phyloP scores from a whole-genome alignment of 2,113 vertebrate species.

The Gobiocypris rarus region DNA sequence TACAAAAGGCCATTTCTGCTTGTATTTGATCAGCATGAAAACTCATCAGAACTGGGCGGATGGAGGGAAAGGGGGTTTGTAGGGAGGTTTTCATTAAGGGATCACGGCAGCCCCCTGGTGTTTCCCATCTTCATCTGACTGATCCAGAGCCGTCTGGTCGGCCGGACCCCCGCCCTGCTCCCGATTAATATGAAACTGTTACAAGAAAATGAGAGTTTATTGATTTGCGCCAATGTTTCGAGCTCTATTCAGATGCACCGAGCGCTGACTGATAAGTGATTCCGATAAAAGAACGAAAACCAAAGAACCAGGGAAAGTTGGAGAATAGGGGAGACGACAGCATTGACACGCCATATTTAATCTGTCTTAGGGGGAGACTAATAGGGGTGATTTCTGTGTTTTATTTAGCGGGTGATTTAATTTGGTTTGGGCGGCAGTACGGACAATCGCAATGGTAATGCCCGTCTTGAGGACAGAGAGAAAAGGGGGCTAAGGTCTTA shows the following conservation, averaged over 20 bases:
- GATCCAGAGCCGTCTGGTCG: constrained; percentile 76
- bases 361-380: constrained; percentile 85
- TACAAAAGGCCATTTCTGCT: constrained; percentile 90
- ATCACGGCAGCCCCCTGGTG: constrained; percentile 86
- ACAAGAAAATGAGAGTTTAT: constrained; percentile 95
- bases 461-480: constrained; percentile 34
- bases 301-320: constrained; percentile 63
- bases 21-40: constrained; percentile 92
- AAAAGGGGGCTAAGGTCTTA: constrained; percentile 49
- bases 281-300: constrained; percentile 80
- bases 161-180: constrained; percentile 58
- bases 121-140: constrained; percentile 87
- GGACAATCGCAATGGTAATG: constrained; percentile 54
- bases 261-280: constrained; percentile 89
- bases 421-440: constrained; percentile 65
- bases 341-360: constrained; percentile 86
- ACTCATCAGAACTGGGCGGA: constrained; percentile 82
- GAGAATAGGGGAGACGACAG: constrained; percentile 80
- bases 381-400: constrained; percentile 85
- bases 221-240: constrained; percentile 87
- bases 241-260: constrained; percentile 88
- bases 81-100: constrained; percentile 86
- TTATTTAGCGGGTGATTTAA: constrained; percentile 87
- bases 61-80: constrained; percentile 22
- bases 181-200: constrained; percentile 94